Evolutionary conservation across 2,797 vertebrate species (phyloP), one percentile per base, ranked within the genome.

Genomic region (Simalia tracyae): DNA sequence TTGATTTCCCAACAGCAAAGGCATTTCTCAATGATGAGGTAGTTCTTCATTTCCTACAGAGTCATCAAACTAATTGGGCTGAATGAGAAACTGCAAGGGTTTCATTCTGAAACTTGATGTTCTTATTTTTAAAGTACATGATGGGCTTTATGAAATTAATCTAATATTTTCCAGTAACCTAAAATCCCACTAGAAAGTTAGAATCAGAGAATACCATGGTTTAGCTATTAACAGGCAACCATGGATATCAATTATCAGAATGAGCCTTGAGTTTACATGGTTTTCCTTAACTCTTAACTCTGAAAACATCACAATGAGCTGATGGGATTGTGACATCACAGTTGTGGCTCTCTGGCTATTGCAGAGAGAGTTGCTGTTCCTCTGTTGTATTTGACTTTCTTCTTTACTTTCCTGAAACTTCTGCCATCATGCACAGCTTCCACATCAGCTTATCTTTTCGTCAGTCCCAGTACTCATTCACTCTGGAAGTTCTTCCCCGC

Each of bases 61-160:
- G 88, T 66, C 88, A 92, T 87, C 84, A 87, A 4, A 63, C 64
- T 92, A 92, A 92, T 63, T 92, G 64, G 56, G 46, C 24, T 87
- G 88, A 92, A 90, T 87, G 88, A 90, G 66, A 86, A 89, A 86
- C 63, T 50, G 42, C 66, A 92, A 84, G 15, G 5, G 61, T 0
- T 0, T 17, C 5, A 36, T n/a, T 68, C 54, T 85, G 64, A 76
- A 91, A 46, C 11, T 54, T 72, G 22, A 31, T 54, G 19, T 86
- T 92, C 6, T 89, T 76, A 28, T 1, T 88, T 92, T 91, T 59
- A 72, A 46, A 24, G 42, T 46, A 89, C n/a, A 24, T 15, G 0
- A 94, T 63, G 4, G 22, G 1, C 11, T 94, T 57, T 86, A 57
- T 24, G 15, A 9, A 50, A 42, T 87, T 22, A 91, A 93, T 26